Conservation (phyloP, 2,888 invertebrate species). For the Orchestes rusci region DNA sequence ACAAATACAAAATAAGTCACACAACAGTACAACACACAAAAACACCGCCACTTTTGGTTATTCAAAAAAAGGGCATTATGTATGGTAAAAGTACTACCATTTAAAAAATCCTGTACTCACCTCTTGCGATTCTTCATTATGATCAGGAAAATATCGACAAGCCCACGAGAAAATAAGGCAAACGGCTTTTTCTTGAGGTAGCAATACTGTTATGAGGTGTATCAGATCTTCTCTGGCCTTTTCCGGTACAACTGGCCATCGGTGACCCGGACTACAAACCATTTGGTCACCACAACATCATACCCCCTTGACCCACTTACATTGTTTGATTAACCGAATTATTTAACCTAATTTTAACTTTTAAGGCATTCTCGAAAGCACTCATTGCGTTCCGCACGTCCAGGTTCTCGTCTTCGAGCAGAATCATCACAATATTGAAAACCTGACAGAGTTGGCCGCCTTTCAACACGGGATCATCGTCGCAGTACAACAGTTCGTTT, state of each 20-base stretch:
- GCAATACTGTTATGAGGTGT: conserved; percentile 26
- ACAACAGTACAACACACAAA: no score
- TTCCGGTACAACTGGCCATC: conserved; percentile 35
- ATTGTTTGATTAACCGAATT: conserved; percentile 24
- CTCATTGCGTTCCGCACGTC: conserved; percentile 41
- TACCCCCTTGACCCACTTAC: conserved; percentile 18
- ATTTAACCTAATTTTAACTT: conserved; percentile 25
- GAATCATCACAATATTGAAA: conserved; percentile 43
- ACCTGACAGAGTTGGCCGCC: conserved; percentile 29
- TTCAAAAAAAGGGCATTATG: neutral
- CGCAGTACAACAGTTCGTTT: conserved; percentile 29
- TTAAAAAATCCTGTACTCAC: conserved; percentile 17
- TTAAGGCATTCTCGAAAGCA: conserved; percentile 27
- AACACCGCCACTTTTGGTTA: neutral
- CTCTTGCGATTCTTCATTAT: conserved; percentile 16
- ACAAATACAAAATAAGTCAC: no score
- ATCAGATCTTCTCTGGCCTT: conserved; percentile 37
- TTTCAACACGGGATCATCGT: conserved; percentile 27
- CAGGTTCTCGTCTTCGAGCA: conserved; percentile 51
- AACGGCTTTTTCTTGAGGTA: conserved; percentile 31
- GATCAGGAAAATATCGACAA: conserved; percentile 32
- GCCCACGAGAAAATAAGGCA: conserved; percentile 36
- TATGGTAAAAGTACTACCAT: no score
- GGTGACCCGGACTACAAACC: conserved; percentile 24
- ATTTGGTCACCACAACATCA: no score